These are phyloP conservation scores for Megalops atlanticus DNA, from an alignment of 2,113 vertebrate genomes.

Conservation along the genomic window DNA sequence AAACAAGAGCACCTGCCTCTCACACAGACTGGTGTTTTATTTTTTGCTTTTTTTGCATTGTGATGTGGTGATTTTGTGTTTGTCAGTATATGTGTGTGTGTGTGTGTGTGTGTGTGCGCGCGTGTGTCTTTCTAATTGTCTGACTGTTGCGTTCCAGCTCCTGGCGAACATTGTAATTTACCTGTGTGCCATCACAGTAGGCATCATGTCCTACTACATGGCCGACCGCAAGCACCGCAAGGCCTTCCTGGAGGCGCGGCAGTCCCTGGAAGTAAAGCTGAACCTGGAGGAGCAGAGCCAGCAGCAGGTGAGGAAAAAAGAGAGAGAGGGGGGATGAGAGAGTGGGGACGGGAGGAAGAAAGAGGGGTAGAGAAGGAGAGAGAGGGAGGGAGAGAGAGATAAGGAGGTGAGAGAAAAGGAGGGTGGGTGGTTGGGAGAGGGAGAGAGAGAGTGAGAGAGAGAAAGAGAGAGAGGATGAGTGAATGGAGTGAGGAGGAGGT, in stretches of 20 bases:
- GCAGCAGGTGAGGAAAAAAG: conserved; percentile 80
- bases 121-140: conserved; percentile 8
- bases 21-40: background rate
- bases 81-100: background rate
- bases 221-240: conserved; percentile 92
- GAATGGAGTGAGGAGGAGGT: background rate
- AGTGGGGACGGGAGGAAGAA: background rate
- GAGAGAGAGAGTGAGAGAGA: background rate
- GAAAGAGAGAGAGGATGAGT: conserved; percentile 1
- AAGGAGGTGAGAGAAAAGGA: background rate
- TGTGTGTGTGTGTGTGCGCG: conserved; percentile 2
- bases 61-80: background rate
- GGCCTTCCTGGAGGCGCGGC: conserved; percentile 90
- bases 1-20: background rate
- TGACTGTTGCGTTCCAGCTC: conserved; percentile 66
- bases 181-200: conserved; percentile 80
- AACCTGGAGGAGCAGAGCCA: conserved; percentile 93
- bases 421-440: background rate
- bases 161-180: conserved; percentile 86
- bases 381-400: background rate
- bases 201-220: conserved; percentile 92
- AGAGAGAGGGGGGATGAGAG: background rate
- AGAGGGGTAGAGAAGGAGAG: background rate
- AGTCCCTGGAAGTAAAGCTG: conserved; percentile 92
- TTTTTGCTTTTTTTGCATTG: background rate